These are phyloP conservation scores for Eudasyphora cyanicolor DNA, from an alignment of 2,888 invertebrate species.

Conservation along the genomic window DNA sequence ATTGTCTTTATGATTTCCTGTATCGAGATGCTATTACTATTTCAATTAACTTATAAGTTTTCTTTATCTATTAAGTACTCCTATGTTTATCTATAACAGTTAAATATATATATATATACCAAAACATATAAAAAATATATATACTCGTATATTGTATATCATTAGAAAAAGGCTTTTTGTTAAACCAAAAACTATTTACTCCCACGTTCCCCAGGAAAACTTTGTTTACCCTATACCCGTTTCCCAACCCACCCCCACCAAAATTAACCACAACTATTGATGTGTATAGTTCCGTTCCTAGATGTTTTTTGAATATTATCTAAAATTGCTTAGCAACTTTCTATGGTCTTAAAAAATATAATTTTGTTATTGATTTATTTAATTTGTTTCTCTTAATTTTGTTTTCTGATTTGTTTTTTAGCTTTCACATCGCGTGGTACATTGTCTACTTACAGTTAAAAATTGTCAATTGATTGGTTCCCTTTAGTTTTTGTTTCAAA, in stretches of 20 bases:
- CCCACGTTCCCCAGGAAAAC: slow-evolving; percentile 3
- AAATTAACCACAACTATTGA: slow-evolving; percentile 14
- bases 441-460: slow-evolving; percentile 71
- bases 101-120: background rate
- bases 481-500: slow-evolving; percentile 1
- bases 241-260: background rate
- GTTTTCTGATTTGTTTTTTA: slow-evolving; percentile 70
- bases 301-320: slow-evolving; percentile 30
- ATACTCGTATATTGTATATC: slow-evolving; percentile 22
- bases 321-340: background rate
- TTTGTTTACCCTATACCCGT: background rate
- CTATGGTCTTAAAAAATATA: background rate
- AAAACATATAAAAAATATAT: slow-evolving; percentile 12
- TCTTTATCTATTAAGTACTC: background rate
- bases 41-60: background rate
- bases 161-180: slow-evolving; percentile 40
- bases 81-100: slow-evolving; percentile 10
- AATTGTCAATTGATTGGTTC: slow-evolving; percentile 9
- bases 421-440: slow-evolving; percentile 79
- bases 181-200: slow-evolving; percentile 1
- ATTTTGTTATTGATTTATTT: slow-evolving; percentile 23
- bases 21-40: background rate
- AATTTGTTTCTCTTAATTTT: slow-evolving; percentile 62
- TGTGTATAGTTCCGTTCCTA: slow-evolving; percentile 40
- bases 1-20: background rate